These are phyloP conservation scores for Enoplolaimus lenunculus DNA, from an alignment of 2,888 invertebrate genomes.

Conservation along the genomic window DNA sequence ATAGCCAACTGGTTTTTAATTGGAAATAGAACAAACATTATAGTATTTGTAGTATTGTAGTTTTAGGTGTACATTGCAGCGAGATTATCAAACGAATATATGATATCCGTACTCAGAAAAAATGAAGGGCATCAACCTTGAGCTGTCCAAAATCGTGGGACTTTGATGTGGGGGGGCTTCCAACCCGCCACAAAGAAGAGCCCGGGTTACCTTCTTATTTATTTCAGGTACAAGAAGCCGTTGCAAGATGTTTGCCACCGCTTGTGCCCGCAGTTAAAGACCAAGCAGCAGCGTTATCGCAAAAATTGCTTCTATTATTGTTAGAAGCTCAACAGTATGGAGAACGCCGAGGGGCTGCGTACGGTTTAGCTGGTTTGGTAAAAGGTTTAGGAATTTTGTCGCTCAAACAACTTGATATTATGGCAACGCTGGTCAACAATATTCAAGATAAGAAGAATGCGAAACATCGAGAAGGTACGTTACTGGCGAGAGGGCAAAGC, in stretches of 20 bases:
- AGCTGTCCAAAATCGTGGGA: no score
- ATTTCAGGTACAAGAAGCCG: constrained; percentile 77
- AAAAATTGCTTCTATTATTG: constrained; percentile 67
- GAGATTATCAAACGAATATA: no score
- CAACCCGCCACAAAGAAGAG: no score
- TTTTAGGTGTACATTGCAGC: no score
- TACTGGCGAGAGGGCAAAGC: no score
- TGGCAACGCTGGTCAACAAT: constrained; percentile 76
- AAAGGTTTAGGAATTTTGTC: constrained; percentile 92
- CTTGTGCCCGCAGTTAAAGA: constrained; percentile 79
- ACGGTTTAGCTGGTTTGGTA: constrained; percentile 82
- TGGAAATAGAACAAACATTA: no score
- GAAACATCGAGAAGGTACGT: constrained; percentile 68
- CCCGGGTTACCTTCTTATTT: no score
- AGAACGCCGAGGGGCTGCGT: constrained; percentile 83
- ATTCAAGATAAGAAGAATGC: constrained; percentile 94
- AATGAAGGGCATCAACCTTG: no score
- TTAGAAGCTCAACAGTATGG: constrained; percentile 83
- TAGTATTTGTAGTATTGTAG: no score
- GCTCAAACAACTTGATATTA: constrained; percentile 83
- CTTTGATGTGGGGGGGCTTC: no score
- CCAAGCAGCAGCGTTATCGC: constrained; percentile 72
- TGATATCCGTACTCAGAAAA: no score
- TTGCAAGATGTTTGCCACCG: constrained; percentile 84
- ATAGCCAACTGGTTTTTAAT: no score